Evolutionary conservation across 2,888 invertebrate genomes (phyloP).

Genomic region (Cybosia mesomella): DNA sequence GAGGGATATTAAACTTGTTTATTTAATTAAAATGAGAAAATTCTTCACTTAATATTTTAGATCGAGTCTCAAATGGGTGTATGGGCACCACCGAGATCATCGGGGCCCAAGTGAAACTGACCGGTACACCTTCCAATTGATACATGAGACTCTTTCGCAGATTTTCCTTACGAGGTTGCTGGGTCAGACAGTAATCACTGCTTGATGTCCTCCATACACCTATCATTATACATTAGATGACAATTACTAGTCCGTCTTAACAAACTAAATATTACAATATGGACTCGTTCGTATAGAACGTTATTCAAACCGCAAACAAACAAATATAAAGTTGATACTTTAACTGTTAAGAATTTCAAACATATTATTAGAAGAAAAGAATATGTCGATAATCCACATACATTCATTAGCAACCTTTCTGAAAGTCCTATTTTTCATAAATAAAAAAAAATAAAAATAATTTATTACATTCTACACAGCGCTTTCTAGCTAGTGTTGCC

Average conservation of each 20-base stretch:
- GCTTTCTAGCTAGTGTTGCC: too few species aligned
- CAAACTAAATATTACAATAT: neutral
- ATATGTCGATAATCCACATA: neutral
- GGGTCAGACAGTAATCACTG: neutral
- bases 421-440: neutral
- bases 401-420: neutral
- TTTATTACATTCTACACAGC: too few species aligned
- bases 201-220: neutral
- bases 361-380: neutral
- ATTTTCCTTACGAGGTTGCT: neutral
- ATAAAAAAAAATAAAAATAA: too few species aligned
- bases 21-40: neutral
- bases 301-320: neutral
- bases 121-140: neutral
- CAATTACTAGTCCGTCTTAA: neutral
- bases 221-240: neutral
- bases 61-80: neutral
- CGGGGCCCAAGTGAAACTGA: too few species aligned
- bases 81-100: neutral
- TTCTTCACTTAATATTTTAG: neutral
- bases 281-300: neutral
- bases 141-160: neutral
- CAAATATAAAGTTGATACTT: neutral
- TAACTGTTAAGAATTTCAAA: neutral
- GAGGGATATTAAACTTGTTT: slow-evolving; percentile 11